Base-by-base conservation (phyloP, 2,888 invertebrate species). In the Tenodera sinensis region DNA sequence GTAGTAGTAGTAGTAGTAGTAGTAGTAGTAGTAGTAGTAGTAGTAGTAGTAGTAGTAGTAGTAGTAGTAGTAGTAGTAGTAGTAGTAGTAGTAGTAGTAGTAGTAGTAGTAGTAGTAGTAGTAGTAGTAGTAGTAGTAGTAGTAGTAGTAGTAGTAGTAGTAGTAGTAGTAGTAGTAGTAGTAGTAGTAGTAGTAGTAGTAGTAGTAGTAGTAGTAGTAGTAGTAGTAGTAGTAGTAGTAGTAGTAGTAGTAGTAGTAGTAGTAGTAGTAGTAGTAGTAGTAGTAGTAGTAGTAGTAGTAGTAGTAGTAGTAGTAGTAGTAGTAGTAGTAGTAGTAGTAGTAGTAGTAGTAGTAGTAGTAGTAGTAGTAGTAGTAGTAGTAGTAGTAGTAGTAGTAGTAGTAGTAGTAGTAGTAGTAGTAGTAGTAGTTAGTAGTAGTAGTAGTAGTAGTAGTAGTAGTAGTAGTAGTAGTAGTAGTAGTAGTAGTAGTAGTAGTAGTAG, bases 171-270 rank as follows among this genome's bases (percentile, higher is more conserved):
- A 89, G 89, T 89, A 89, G 89, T 89, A 89, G 89, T 89, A 89
- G 89, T 89, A 89, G 89, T 89, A 89, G 89, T 89, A 89, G 89
- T 89, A 89, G 89, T 89, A 89, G 89, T 89, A 89, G 89, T 89
- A 89, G 89, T 89, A 89, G 89, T 89, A 89, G 89, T 89, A 90
- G 89, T 89, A 89, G 89, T 89, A 89, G 89, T 89, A 89, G 89
- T 89, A 89, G 89, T 89, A 89, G 89, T 89, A 89, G 89, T 89
- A 89, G 89, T 90, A 89, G 89, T 89, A 89, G 89, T 89, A 89
- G 89, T 89, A 89, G 89, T 89, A 89, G 89, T 89, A 89, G 89
- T 89, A 89, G 89, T 89, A 89, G 89, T 89, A 89, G 89, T 89
- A 89, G 89, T 89, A 89, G 89, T 89, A 89, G 89, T 89, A 89